Evolutionary conservation across 2,888 invertebrate genomes (phyloP), one percentile per base, ranked within the genome.

Genomic region (Tetheella fluctuosa): DNA sequence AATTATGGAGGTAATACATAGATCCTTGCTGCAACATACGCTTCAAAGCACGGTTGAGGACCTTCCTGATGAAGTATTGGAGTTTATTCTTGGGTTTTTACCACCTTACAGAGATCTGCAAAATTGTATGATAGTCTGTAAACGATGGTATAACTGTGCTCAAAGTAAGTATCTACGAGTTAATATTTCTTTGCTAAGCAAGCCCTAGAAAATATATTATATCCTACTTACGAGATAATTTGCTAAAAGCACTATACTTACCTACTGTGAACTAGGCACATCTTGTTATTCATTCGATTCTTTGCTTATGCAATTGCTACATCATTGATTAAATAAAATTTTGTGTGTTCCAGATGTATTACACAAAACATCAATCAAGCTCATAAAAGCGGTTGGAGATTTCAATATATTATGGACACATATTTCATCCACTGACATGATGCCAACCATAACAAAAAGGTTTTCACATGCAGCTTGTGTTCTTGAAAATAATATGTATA

Each of bases 391-490:
- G 52, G 94, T 98, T 55, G 93, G 94, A 39, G 96, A 96, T 75
- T 97, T 97, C 77, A 95, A 96, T 62, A 93, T 97, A 69, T 91
- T 95, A 73, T 97, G 97, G 97, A 95, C 95, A 79, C 94, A 95
- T 60, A 91, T 95, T 67, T 90, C 93, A 28, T 87, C 94, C 7
- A 86, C 88, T 67, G 94, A 95, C 61, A 93, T 94, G 80, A 90
- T 94, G 39, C 96, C 96, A 25, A 95, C 95, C n/a, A 98, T 98
- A 66, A 96, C 97, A 1, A 98, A 97, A 81, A 94, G 98, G 65
- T 98, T 98, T 90, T 98, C 98, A 0, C 99, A 99, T 94, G 96
- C 98, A 63, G 97, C 98, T 42, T 97, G 97, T 79, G 94, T 96
- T 54, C 94, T 96, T 80, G 95, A 96, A 65, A 97, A 97, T 85